These are phyloP conservation scores for Cenopis cana DNA, from an alignment of 2,888 invertebrate species.

Conservation along the genomic window DNA sequence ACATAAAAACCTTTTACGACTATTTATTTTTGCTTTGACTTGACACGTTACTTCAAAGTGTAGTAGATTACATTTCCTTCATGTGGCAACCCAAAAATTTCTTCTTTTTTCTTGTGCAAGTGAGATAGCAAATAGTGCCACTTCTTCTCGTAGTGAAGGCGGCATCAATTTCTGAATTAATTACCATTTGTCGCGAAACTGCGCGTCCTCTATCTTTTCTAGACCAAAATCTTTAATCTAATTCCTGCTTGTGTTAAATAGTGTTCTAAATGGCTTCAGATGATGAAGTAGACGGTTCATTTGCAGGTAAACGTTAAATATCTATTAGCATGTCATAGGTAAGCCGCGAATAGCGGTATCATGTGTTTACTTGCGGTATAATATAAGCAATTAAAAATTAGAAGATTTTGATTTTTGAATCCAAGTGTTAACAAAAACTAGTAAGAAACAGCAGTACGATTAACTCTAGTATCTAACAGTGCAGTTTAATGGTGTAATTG, in stretches of 20 bases:
- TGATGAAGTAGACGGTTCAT: conserved; percentile 94
- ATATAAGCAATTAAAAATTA: conserved; percentile 82
- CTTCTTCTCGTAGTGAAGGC: conserved; percentile 80
- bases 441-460: conserved; percentile 18
- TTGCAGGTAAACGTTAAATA: conserved; percentile 90
- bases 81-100: conserved; percentile 53
- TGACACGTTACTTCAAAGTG: neutral
- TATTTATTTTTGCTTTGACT: neutral
- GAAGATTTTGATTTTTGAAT: conserved; percentile 65
- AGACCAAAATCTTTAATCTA: conserved; percentile 74
- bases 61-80: conserved; percentile 27
- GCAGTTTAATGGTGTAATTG: conserved; percentile 65
- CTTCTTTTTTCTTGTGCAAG: conserved; percentile 62
- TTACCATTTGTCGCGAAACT: conserved; percentile 86
- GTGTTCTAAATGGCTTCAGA: conserved; percentile 91
- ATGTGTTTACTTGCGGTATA: conserved; percentile 85
- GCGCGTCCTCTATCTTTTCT: conserved; percentile 84
- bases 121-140: conserved; percentile 71
- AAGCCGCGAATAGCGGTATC: conserved; percentile 86
- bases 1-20: too few species aligned
- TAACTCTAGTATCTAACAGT: conserved; percentile 20
- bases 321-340: conserved; percentile 83
- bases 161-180: conserved; percentile 86
- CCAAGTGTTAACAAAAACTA: conserved; percentile 50
- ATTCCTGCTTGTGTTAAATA: conserved; percentile 70